Evolutionary conservation across 2,797 vertebrate species (phyloP), one percentile per base, ranked within the genome.

Genomic region (Buceros bicornis): DNA sequence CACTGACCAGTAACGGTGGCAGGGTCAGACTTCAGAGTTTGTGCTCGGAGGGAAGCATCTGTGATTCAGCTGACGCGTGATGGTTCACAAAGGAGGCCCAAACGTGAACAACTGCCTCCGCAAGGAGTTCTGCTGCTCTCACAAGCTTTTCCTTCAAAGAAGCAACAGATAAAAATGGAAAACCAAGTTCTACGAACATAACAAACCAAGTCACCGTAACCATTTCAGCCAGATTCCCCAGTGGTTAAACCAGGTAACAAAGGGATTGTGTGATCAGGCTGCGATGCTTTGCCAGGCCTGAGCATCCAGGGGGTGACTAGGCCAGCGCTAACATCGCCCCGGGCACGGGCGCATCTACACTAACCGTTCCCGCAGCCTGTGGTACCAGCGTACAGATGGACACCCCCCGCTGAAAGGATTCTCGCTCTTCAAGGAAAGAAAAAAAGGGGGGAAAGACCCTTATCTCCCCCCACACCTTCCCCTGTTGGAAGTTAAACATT

Each of bases 401-500:
- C 17, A 42, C 12, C 0, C 1, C 51, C 43, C 43, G 13, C 58
- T 64, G 29, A 16, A 42, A 53, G 33, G 33, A 62, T 4, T 24
- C 56, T 35, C 24, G 7, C 67, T 62, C 42, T 29, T 29, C 8
- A 33, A 29, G 21, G 48, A 3, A 7, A 21, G 16, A 33, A 29
- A 19, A 43, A 3, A 7, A 21, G 16, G 11, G 14, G 9, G 4
- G 26, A 17, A 40, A 21, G 15, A 74, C 16, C 19, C 7, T 47
- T 7, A 4, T 3, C 50, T 22, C 42, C n/a, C 2, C 37, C 37
- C 57, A 5, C 25, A n/a, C 0, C 33, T 11, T 31, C 25, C 58
- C 2, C 25, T 4, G 13, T 0, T 33, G 51, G 11, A 35, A 61
- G 31, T 0, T 4, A 17, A 56, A 0, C 4, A 6, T 2, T 0